Conservation (phyloP, 2,888 invertebrate genomes). For the Trissoscelio sp. region DNA sequence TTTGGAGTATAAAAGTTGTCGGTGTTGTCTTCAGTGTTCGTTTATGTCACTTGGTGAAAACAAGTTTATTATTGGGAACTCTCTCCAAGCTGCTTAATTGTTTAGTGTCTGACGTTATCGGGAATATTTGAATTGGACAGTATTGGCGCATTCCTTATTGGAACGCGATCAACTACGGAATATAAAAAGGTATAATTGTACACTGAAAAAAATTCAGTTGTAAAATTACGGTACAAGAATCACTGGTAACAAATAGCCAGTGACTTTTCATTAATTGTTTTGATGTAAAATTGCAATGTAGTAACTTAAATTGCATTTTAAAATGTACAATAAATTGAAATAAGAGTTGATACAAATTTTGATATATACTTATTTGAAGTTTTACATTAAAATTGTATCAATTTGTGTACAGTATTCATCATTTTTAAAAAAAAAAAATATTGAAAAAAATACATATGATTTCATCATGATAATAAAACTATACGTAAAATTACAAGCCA, state of each 20-base stretch:
- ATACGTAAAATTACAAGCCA: conserved; percentile 3
- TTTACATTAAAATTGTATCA: too few species aligned
- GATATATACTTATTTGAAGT: too few species aligned
- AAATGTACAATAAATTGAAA: too few species aligned
- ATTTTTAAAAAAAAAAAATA: too few species aligned
- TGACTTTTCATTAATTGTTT: too few species aligned
- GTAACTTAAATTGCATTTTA: too few species aligned
- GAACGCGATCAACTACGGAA: conserved; percentile 46
- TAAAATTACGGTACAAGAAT: conserved; percentile 12
- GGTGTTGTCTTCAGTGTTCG: conserved; percentile 22
- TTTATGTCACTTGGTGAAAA: conserved; percentile 39
- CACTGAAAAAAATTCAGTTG: conserved; percentile 15
- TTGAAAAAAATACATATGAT: not conserved
- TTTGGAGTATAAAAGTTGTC: conserved; percentile 49
- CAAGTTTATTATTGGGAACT: conserved; percentile 45
- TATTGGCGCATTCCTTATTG: conserved; percentile 33
- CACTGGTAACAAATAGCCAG: too few species aligned
- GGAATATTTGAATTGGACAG: conserved; percentile 65
- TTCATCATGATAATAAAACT: too few species aligned
- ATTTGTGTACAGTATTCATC: too few species aligned
- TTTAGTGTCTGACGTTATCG: conserved; percentile 46
- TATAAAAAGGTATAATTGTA: conserved; percentile 66
- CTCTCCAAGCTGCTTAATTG: conserved; percentile 37
- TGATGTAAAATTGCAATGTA: too few species aligned
- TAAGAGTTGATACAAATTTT: too few species aligned